These are phyloP conservation scores for Clepsis dumicolana DNA, from an alignment of 2,888 invertebrate genomes.

Conservation along the genomic window DNA sequence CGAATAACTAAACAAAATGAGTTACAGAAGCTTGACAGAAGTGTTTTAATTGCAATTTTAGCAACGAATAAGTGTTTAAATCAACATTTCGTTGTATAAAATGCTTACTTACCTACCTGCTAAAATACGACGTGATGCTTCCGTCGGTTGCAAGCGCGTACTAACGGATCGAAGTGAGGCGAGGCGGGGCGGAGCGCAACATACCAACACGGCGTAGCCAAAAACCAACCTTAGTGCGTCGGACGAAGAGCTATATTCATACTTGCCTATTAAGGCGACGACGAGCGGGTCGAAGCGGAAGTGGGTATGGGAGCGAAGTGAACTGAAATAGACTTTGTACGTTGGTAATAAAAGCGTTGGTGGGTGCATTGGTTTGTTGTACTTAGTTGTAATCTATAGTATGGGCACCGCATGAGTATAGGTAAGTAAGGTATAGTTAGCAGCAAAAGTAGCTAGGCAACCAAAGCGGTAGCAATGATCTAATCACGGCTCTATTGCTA, in stretches of 20 bases:
- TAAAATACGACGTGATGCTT: background rate
- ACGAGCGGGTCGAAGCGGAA: background rate
- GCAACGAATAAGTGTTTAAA: background rate
- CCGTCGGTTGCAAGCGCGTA: constrained; percentile 9
- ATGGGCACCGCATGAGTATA: too few relatives aligned
- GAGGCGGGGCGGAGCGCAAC: constrained; percentile 29
- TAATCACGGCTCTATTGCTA: too few relatives aligned
- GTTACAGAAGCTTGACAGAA: background rate
- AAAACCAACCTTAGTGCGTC: background rate
- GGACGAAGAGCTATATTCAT: background rate
- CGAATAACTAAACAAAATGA: too few relatives aligned
- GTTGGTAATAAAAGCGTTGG: too few relatives aligned
- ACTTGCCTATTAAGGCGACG: too few relatives aligned
- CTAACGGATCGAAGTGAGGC: constrained; percentile 32
- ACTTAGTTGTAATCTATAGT: too few relatives aligned
- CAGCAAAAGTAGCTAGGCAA: too few relatives aligned
- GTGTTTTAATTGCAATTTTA: background rate
- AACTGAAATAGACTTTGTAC: too few relatives aligned
- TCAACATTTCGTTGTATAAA: background rate
- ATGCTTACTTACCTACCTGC: constrained; percentile 24
- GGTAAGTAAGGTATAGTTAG: too few relatives aligned
- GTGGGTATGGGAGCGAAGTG: background rate
- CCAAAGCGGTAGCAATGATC: too few relatives aligned
- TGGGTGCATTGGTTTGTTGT: too few relatives aligned
- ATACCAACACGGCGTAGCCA: background rate